Percentiles rank a stretch among this genome's conserved stretches.
These are phyloP conservation scores for Brachypalpus laphriformis DNA, from an alignment of 2,888 invertebrate species.

Conservation along the genomic window DNA sequence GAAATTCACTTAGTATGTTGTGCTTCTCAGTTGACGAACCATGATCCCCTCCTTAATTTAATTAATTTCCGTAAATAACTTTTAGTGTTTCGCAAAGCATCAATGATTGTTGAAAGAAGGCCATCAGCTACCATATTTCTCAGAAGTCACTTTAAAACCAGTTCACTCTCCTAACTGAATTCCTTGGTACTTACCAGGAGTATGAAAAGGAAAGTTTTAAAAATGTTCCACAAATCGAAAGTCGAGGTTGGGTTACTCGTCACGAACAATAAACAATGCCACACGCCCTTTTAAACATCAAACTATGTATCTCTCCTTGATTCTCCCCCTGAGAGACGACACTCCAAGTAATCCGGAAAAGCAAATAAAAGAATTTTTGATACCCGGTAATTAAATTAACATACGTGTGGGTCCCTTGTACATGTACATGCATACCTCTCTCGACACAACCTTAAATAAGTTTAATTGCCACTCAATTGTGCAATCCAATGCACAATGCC, in stretches of 20 bases:
- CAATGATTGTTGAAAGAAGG: too few species aligned
- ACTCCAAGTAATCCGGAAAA: constrained; percentile 47
- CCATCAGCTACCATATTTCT: too few species aligned
- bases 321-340: constrained; percentile 32
- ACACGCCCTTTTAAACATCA: background rate
- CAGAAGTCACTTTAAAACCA: background rate
- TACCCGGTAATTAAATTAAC: constrained; percentile 58
- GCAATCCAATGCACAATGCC: constrained; percentile 54
- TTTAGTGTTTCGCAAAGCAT: too few species aligned
- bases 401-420: constrained; percentile 63
- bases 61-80: too few species aligned
- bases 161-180: background rate
- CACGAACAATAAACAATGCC: background rate
- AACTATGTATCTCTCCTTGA: constrained; percentile 11
- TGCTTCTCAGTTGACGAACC: too few species aligned
- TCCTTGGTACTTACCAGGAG: background rate
- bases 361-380: background rate
- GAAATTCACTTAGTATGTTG: too few species aligned
- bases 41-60: too few species aligned
- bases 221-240: background rate
- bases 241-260: background rate
- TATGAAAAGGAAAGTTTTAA: constrained; percentile 13
- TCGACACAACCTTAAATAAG: constrained; percentile 19
- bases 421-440: constrained; percentile 29
- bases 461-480: constrained; percentile 35